Base-by-base conservation (phyloP, 2,888 invertebrate species). In the Tryphoninae sp. region DNA sequence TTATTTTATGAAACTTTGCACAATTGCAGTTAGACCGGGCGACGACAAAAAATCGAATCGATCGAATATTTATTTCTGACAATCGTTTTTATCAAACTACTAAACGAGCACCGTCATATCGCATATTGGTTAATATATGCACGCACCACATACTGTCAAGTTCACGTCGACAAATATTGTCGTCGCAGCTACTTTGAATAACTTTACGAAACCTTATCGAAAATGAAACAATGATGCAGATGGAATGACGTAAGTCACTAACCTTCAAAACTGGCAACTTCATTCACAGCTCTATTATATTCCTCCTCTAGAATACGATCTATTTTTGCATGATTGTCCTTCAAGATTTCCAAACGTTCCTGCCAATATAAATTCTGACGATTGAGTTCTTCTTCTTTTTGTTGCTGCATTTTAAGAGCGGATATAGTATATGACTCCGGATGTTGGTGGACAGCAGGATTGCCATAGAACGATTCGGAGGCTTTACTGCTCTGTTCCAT, bases 331-430 rank as follows among this genome's bases (percentile, higher is more conserved):
- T 95, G 93, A 64, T 92, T 93, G 68, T 93, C 92, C 88, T 95
- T 93, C 64, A 95, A 89, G 62, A 93, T 92, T 33, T 90, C 86
- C 84, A 95, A 87, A 51, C 95, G 93, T 62, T 92, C 92, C 53
- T 93, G 92, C 95, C 95, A 95, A 88, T 94, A 94, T 23, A 92
- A 89, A 86, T 95, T 94, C 86, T 95, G 95, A 77, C 93, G 92
- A 69, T 93, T 92, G 23, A 95, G 90, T 87, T 95, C 94, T 64
- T 92, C 91, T 87, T 94, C 93, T 87, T 94, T 94, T 85, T 93
- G 93, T 86, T 94, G 94, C 53, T 89, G 86, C 81, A 93, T 92
- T 85, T 90, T 87, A 64, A 91, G 85, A 65, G 92, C 91, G 19
- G 89, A 89, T 77, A 92, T 80, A 6, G 92, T 92, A 53, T 88